phyloP scores from a whole-genome alignment of 1,140 invertebrate species.

The Pectinophora gossypiella region DNA sequence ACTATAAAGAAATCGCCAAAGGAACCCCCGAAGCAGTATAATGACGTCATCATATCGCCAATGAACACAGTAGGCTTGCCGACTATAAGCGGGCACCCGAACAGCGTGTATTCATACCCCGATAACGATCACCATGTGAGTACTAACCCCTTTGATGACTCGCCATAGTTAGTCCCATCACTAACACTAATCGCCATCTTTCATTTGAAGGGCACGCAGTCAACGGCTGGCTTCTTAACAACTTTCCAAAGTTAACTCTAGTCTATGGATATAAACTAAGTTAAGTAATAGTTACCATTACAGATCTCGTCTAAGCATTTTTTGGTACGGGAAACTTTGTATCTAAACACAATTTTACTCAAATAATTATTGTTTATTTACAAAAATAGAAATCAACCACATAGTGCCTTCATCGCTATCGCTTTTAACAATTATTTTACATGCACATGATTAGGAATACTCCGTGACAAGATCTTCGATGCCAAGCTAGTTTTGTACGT shows the following conservation, averaged over 20 bases:
- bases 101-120: constrained; percentile 49
- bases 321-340: background rate
- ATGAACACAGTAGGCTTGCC: constrained; percentile 64
- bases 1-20: constrained; percentile 51
- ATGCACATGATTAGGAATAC: constrained; percentile 31
- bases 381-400: constrained; percentile 40
- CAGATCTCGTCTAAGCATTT: background rate
- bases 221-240: constrained; percentile 15
- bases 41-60: constrained; percentile 40
- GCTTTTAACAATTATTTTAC: constrained; percentile 17
- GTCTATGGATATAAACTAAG: too few species aligned
- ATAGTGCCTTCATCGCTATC: background rate
- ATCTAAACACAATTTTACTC: background rate
- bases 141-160: constrained; percentile 59
- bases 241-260: constrained; percentile 28
- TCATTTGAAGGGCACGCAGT: constrained; percentile 27
- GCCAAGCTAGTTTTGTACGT: too few species aligned
- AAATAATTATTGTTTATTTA: constrained; percentile 32
- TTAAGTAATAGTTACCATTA: background rate
- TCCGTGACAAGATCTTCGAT: constrained; percentile 7
- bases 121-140: constrained; percentile 56
- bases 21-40: constrained; percentile 33
- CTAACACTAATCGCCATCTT: constrained; percentile 8
- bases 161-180: constrained; percentile 15
- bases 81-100: constrained; percentile 39